Conservation (phyloP, 2,888 invertebrate genomes). For the Melinopterus prodromus region DNA sequence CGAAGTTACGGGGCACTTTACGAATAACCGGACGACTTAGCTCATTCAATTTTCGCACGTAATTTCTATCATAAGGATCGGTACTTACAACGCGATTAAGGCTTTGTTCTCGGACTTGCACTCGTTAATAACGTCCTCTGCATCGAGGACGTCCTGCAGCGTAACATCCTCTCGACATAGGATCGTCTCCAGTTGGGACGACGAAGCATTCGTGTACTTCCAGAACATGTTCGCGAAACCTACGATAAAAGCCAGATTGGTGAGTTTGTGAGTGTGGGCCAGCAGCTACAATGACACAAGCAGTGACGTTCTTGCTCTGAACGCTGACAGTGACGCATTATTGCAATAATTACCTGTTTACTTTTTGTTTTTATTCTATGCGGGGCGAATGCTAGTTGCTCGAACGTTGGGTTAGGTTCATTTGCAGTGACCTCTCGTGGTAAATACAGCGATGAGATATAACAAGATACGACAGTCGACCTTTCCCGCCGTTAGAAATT, state of each 20-base stretch:
- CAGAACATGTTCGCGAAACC: conserved; percentile 76
- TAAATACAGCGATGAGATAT: too few relatives aligned
- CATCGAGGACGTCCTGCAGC: conserved; percentile 88
- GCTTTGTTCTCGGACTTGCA: conserved; percentile 92
- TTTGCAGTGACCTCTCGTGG: conserved; percentile 58
- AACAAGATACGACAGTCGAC: too few relatives aligned
- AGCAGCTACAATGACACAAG: conserved; percentile 36
- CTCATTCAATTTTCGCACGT: too few relatives aligned
- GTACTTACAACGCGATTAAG: conserved; percentile 90
- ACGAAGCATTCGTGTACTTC: conserved; percentile 77
- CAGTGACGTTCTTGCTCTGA: conserved; percentile 25
- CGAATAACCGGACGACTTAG: too few relatives aligned
- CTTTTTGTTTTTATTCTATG: not conserved
- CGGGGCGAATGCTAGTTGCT: conserved; percentile 45
- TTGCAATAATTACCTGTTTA: conserved; percentile 10
- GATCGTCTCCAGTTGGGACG: conserved; percentile 79
- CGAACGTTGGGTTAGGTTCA: conserved; percentile 59
- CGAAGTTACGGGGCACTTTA: too few relatives aligned
- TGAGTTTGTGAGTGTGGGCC: conserved; percentile 30
- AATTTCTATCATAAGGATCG: conserved; percentile 22
- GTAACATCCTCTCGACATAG: conserved; percentile 88
- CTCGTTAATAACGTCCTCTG: conserved; percentile 95
- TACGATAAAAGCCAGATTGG: conserved; percentile 47
- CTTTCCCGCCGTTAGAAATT: too few relatives aligned
- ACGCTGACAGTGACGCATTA: not conserved